These are phyloP conservation scores for Apostichopus japonicus DNA, from an alignment of 35 echinoderm and acorn worm species.

Conservation along the genomic window DNA sequence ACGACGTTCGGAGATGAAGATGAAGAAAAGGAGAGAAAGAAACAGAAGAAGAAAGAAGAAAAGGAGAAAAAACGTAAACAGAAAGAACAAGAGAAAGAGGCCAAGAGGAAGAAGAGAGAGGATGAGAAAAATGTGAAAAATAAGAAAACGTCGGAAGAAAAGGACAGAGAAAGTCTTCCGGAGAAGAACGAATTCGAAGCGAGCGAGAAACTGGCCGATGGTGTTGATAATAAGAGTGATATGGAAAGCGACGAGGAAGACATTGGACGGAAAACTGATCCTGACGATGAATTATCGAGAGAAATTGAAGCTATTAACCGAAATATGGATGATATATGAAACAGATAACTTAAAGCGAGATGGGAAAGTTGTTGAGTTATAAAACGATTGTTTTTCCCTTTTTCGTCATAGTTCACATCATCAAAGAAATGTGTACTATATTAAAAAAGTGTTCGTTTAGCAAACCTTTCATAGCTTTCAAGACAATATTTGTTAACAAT, in stretches of 20 bases:
- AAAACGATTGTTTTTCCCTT: no score
- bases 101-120: slow-evolving; percentile 58
- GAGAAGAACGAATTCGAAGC: slow-evolving; percentile 85
- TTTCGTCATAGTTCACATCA: no score
- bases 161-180: slow-evolving; percentile 69
- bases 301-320: slow-evolving; percentile 62
- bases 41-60: slow-evolving; percentile 88
- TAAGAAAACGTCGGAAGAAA: slow-evolving; percentile 46
- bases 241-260: slow-evolving; percentile 73
- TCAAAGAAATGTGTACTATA: no score
- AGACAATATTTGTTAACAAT: no score
- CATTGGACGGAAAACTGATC: slow-evolving; percentile 28
- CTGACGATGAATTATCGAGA: slow-evolving; percentile 42
- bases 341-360: neutral
- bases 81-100: slow-evolving; percentile 59
- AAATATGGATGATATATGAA: slow-evolving; percentile 58
- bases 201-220: slow-evolving; percentile 53
- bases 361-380: no score
- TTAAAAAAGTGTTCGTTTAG: no score
- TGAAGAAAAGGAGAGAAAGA: slow-evolving; percentile 91
- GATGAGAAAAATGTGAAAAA: slow-evolving; percentile 64
- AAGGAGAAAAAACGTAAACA: slow-evolving; percentile 69
- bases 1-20: slow-evolving; percentile 92
- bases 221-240: slow-evolving; percentile 33
- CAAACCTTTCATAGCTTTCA: no score